phyloP scores from a whole-genome alignment of 2,113 vertebrate genomes.

The Plecturocebus donacophilus region DNA sequence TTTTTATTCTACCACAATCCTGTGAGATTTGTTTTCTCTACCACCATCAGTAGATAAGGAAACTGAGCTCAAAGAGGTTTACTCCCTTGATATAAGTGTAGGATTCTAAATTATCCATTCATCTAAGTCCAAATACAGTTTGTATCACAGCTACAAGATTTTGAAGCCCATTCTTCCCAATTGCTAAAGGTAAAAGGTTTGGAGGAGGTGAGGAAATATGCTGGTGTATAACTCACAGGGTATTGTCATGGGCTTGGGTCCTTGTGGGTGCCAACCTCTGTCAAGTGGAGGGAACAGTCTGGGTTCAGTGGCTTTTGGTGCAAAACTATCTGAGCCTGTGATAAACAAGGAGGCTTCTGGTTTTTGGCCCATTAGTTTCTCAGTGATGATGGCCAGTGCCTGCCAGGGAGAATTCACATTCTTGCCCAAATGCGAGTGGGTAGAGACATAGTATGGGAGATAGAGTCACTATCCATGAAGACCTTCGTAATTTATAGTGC shows the following conservation, averaged over 20 bases:
- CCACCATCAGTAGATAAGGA: neutral
- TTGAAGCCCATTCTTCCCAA: neutral
- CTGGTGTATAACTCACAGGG: neutral
- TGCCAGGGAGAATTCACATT: neutral
- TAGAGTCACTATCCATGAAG: neutral
- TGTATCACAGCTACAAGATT: neutral
- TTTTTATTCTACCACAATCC: neutral
- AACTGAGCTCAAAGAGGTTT: neutral
- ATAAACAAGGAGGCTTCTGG: neutral
- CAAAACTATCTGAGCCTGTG: neutral
- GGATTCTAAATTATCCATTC: neutral
- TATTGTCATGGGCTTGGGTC: neutral
- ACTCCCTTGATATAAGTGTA: neutral
- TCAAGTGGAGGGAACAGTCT: neutral
- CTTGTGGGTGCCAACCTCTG: neutral
- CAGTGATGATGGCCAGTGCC: neutral
- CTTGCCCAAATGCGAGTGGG: neutral
- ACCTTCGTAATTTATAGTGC: neutral
- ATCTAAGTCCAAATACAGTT: slow-evolving; percentile 29
- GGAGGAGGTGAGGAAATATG: neutral
- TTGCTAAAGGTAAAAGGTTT: neutral
- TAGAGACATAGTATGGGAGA: neutral
- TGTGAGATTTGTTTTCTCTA: neutral
- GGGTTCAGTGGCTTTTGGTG: neutral
- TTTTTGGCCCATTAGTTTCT: neutral